A percentile compares a stretch with the other conserved stretches of the same genome.
Evolutionary conservation across 2,113 vertebrate genomes (phyloP).

Genomic region (Clarias gariepinus): DNA sequence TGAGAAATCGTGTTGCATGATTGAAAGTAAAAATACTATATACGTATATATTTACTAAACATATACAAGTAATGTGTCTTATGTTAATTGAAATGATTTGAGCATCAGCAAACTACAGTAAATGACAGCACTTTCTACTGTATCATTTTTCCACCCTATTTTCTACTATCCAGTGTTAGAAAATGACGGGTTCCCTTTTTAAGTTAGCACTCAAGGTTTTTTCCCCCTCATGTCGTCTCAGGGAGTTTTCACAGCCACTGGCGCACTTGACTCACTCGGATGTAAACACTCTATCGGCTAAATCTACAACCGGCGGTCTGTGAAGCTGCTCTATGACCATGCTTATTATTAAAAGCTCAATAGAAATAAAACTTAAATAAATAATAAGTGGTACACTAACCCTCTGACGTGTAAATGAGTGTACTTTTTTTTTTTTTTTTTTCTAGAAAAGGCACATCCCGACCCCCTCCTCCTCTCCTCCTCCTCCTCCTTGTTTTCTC

Average conservation of each 20-base stretch:
- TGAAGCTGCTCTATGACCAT: not conserved
- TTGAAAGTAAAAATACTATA: too few species aligned
- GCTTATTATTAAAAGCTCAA: not conserved
- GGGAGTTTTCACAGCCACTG: not conserved
- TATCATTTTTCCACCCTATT: too few species aligned
- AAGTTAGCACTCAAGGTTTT: not conserved
- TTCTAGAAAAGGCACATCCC: not conserved
- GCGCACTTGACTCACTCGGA: not conserved
- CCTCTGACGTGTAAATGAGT: not conserved
- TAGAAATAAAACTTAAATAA: not conserved
- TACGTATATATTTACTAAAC: too few species aligned
- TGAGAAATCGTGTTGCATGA: too few species aligned
- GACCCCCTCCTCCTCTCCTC: not conserved
- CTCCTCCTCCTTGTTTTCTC: not conserved
- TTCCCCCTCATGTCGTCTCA: not conserved
- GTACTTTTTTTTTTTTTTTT: not conserved
- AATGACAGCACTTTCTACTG: too few species aligned
- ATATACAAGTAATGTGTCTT: too few species aligned
- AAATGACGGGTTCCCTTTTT: not conserved
- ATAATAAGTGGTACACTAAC: not conserved
- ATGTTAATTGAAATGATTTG: too few species aligned
- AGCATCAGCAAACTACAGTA: too few species aligned
- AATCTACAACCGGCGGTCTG: not conserved
- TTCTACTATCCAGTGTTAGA: not conserved
- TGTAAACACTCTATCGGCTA: not conserved